Percentiles rank a stretch among this genome's conserved stretches.
Conservation (phyloP, 2,888 invertebrate genomes). For the Morpho achilles region DNA sequence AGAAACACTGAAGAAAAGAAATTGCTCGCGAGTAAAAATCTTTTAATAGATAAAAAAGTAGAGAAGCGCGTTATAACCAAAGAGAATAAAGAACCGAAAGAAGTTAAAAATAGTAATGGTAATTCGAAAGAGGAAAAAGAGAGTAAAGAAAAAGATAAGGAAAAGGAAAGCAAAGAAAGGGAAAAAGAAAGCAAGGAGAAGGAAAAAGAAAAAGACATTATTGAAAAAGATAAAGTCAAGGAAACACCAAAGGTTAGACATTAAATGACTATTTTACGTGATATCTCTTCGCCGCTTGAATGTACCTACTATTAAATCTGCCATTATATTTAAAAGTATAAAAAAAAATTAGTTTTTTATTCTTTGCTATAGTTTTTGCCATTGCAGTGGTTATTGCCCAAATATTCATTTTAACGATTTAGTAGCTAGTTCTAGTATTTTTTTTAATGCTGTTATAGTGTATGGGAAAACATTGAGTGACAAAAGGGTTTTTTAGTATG, state of each 20-base stretch:
- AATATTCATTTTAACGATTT: too few species aligned
- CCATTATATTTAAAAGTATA: background rate
- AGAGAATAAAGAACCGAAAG: conserved; percentile 63
- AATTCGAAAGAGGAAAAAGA: conserved; percentile 43
- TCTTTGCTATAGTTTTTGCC: too few species aligned
- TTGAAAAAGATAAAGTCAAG: conserved; percentile 27
- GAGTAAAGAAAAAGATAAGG: conserved; percentile 32
- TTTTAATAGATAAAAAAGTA: conserved; percentile 45
- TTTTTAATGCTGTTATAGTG: too few species aligned
- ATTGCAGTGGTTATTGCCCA: too few species aligned
- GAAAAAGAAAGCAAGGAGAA: conserved; percentile 21
- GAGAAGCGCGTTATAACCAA: conserved; percentile 53
- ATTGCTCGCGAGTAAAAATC: conserved; percentile 32
- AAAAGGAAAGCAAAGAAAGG: conserved; percentile 25
- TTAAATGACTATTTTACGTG: too few species aligned
- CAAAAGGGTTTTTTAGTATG: too few species aligned
- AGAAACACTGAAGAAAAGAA: conserved; percentile 56
- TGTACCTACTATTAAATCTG: too few species aligned
- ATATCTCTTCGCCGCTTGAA: too few species aligned
- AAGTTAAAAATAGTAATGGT: conserved; percentile 38
- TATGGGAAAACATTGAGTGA: too few species aligned
- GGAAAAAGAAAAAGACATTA: background rate
- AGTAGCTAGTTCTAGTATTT: too few species aligned
- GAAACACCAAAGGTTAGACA: conserved; percentile 32
- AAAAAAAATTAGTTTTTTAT: too few species aligned